These are phyloP conservation scores for Anolis apletophallus DNA, from an alignment of 2,797 vertebrate genomes.

Conservation along the genomic window DNA sequence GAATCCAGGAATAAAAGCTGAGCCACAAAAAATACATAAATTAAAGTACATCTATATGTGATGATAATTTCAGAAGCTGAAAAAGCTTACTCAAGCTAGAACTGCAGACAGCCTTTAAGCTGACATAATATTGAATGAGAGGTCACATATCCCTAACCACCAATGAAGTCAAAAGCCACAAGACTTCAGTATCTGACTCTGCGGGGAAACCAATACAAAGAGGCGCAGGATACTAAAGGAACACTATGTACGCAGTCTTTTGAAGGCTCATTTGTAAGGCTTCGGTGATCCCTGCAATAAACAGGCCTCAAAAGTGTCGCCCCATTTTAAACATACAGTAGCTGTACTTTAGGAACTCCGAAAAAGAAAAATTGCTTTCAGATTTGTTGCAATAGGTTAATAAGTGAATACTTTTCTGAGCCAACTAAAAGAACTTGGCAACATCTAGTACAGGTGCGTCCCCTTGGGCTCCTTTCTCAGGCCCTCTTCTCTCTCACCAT, in stretches of 20 bases:
- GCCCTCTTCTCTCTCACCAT: no score
- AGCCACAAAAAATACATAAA: neutral
- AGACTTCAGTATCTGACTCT: neutral
- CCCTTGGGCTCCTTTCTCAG: no score
- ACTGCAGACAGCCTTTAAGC: neutral
- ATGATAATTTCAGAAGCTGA: conserved; percentile 13
- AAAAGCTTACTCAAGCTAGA: neutral
- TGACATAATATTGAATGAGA: conserved; percentile 4
- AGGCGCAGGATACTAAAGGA: neutral
- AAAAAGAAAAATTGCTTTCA: neutral
- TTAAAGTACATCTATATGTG: conserved; percentile 21
- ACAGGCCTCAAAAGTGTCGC: neutral
- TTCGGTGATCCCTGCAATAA: neutral
- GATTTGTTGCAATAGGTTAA: neutral
- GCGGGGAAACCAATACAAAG: neutral
- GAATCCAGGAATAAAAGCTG: neutral
- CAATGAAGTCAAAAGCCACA: neutral
- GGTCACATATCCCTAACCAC: neutral
- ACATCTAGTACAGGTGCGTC: no score
- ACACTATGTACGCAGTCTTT: neutral
- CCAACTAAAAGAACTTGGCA: no score
- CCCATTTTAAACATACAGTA: neutral
- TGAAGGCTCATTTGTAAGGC: neutral
- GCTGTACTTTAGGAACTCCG: neutral
- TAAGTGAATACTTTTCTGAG: neutral